Evolutionary conservation across 2,113 vertebrate species (phyloP).

Genomic region (Salvator merianae): DNA sequence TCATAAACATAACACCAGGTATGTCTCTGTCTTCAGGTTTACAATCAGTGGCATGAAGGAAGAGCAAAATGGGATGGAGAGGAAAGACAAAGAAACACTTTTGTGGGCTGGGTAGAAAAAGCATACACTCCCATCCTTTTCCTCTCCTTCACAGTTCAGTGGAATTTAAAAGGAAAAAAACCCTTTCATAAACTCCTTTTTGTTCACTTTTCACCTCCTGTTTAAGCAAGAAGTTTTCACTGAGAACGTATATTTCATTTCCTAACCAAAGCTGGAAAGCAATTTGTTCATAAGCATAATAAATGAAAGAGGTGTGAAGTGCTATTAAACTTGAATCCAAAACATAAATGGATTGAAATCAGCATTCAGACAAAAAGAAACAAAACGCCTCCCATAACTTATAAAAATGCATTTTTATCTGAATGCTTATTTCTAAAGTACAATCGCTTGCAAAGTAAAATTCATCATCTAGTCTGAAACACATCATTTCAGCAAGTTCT

Average conservation of each 20-base stretch:
- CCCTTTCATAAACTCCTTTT: not conserved
- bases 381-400: too few species aligned
- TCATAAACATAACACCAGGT: too few species aligned
- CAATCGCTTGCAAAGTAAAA: slow-evolving; percentile 14
- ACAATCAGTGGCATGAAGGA: too few species aligned
- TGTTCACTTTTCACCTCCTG: not conserved
- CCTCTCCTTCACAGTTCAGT: too few species aligned
- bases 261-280: not conserved
- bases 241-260: not conserved
- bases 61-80: too few species aligned
- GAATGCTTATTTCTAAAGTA: not conserved
- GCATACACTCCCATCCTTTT: too few species aligned
- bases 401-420: not conserved
- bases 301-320: slow-evolving; percentile 8
- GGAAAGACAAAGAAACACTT: too few species aligned
- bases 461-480: slow-evolving; percentile 12
- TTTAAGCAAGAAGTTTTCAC: not conserved
- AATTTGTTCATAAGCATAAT: not conserved
- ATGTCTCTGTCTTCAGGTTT: too few species aligned
- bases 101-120: too few species aligned
- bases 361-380: not conserved
- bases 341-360: not conserved
- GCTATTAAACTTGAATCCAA: not conserved
- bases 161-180: too few species aligned
- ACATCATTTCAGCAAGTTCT: slow-evolving; percentile 1